These are phyloP conservation scores for Andricus grossulariae DNA, from an alignment of 1,140 invertebrate species.

Conservation along the genomic window DNA sequence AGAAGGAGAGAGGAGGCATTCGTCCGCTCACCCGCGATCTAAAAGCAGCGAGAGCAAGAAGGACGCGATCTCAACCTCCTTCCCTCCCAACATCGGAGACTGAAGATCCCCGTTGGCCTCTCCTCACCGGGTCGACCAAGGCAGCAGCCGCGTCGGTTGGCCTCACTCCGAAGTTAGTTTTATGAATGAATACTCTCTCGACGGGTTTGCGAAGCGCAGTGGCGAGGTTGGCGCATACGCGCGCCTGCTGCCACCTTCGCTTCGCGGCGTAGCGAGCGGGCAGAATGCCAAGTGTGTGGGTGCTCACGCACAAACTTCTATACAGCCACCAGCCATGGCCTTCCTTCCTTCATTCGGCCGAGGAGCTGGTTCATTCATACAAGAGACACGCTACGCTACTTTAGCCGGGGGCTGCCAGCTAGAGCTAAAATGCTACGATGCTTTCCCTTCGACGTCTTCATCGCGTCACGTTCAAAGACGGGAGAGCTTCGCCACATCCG, in stretches of 20 bases:
- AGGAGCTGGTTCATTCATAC: slow-evolving; percentile 56
- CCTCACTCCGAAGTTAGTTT: slow-evolving; percentile 63
- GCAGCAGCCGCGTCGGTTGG: slow-evolving; percentile 53
- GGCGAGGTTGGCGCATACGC: slow-evolving; percentile 44
- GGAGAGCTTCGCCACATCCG: neutral
- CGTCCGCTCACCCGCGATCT: slow-evolving; percentile 38
- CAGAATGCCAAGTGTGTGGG: slow-evolving; percentile 35
- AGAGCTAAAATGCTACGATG: slow-evolving; percentile 32
- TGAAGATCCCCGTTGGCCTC: slow-evolving; percentile 29
- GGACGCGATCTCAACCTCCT: slow-evolving; percentile 13
- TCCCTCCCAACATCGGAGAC: slow-evolving; percentile 20
- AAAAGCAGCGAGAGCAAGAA: slow-evolving; percentile 6
- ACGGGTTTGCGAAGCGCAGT: slow-evolving; percentile 39
- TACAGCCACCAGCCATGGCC: slow-evolving; percentile 46
- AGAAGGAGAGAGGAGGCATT: slow-evolving; percentile 38
- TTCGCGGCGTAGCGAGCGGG: slow-evolving; percentile 40
- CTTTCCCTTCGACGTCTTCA: slow-evolving; percentile 31
- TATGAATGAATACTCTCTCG: slow-evolving; percentile 74
- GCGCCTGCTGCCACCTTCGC: slow-evolving; percentile 39
- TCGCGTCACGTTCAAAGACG: slow-evolving; percentile 9
- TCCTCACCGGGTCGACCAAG: slow-evolving; percentile 35
- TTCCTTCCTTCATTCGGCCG: slow-evolving; percentile 58
- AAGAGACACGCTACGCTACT: slow-evolving; percentile 34
- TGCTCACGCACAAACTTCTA: slow-evolving; percentile 29
- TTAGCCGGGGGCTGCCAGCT: slow-evolving; percentile 38